Base-by-base conservation (phyloP, 2,113 vertebrate species). In the Campylomormyrus numenius region DNA sequence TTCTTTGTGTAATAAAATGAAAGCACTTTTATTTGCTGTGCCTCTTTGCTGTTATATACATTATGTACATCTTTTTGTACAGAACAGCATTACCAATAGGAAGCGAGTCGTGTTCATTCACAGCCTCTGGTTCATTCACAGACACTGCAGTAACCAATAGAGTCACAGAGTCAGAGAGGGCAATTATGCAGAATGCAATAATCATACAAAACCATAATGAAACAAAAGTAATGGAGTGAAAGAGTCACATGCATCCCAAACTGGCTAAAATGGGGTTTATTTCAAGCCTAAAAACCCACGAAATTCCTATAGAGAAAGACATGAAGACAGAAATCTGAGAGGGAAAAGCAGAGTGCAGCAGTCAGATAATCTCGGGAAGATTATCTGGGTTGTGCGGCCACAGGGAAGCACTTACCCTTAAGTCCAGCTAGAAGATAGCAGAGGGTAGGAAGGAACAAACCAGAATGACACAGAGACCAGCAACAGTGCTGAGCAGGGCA, bases 391-490 rank as follows among this genome's bases (percentile, higher is more conserved):
- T 96, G 96, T 96, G 97, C 96, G 95, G 95, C 97, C 97, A 97
- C 94, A 96, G 96, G 96, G 96, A 95, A 98, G 96, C 97, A 98
- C 97, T 98, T 97, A 98, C 97, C 97, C 97, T 97, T 97, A 93
- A 97, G 96, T 97, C 97, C 97, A 95, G 96, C 97, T 98, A 97
- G 96, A 97, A 97, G 97, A 97, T 96, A 97, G 96, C 96, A 97
- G 62, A 70, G 97, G 97, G 96, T 97, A 97, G 97, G 96, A 98
- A 97, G 97, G 96, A 97, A 97, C 96, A 97, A 97, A 97, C 97
- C 97, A 98, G 96, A 98, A 97, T 97, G 97, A 98, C 97, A 97
- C 98, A 98, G 97, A 98, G 97, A 97, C 97, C 97, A 97, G 96
- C 96, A 97, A 97, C 97, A 96, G 96, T 96, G 96, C 96, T 96